Base-by-base conservation (phyloP, 2,113 vertebrate genomes). In the Accipiter cooperii region DNA sequence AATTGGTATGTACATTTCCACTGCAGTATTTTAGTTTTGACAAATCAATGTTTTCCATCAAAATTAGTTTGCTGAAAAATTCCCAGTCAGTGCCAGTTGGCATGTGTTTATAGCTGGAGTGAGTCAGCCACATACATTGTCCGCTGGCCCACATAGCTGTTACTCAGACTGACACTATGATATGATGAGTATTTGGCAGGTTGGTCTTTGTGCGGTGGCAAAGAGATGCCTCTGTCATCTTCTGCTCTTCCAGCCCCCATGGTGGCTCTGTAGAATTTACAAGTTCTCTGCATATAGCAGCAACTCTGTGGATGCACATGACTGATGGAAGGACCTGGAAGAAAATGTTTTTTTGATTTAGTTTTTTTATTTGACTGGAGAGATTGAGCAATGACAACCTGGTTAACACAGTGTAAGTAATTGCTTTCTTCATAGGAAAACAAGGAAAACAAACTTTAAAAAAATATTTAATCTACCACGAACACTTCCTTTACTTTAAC, bases 51-150 rank as follows among this genome's bases (percentile, higher is more conserved):
- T 79, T 96, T 96, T 82, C 66, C 19, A 11, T 93, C 84, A 96
- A 91, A 96, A 95, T 79, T 68, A 75, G n/a, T 78, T 82, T 79
- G 38, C 65, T 91, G 73, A 93, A 87, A 96, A 94, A 46, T 69
- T 94, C 31, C 47, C 12, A 2, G 4, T 34, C 47, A 58, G 24
- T 57, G 49, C 54, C 79, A 95, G 36, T 14, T 95, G 93, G 88
- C 18, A 1, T 14, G 4, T 66, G 42, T 70, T 86, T 84, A 51
- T 76, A 89, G 46, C 68, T 52, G 4, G n/a, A 85, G 33, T 36
- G 44, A 92, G 55, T 86, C 90, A 94, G 85, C 31, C 68, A 51
- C 71, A 49, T 33, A 22, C 38, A 34, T 21, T 86, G 79, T 77
- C 55, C 0, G 0, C 40, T 90, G 90, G 66, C 78, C 73, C 46